Conservation (phyloP, 1,140 invertebrate genomes). For the Drosophila azteca region DNA sequence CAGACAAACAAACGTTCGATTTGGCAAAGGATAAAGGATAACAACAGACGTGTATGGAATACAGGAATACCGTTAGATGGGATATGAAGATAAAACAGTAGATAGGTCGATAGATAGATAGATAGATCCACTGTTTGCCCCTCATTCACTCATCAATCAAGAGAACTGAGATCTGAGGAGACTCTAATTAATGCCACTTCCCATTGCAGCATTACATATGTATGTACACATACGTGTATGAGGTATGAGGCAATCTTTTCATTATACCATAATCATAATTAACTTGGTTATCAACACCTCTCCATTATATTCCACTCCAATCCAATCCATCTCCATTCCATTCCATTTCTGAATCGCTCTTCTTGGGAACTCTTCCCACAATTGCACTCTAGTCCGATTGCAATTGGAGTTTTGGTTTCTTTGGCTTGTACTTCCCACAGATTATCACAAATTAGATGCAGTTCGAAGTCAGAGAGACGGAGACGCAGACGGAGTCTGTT, state of each 20-base stretch:
- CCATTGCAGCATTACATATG: conserved; percentile 30
- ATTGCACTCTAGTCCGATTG: conserved; percentile 34
- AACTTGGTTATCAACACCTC: conserved; percentile 31
- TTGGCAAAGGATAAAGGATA: background rate
- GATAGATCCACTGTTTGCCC: no score
- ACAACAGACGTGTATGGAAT: no score
- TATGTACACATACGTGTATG: no score
- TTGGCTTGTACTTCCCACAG: conserved; percentile 66
- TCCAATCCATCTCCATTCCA: background rate
- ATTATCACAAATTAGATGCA: conserved; percentile 80
- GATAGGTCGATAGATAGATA: no score
- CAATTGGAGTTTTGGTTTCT: conserved; percentile 17
- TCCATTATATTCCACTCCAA: no score
- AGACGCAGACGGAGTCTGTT: conserved; percentile 7
- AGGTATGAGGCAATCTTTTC: conserved; percentile 15
- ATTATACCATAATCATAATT: conserved; percentile 42
- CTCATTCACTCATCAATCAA: no score
- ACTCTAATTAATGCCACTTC: conserved; percentile 22
- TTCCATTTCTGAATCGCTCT: conserved; percentile 6
- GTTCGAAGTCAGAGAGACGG: conserved; percentile 30
- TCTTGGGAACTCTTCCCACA: conserved; percentile 47
- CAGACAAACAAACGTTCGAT: background rate
- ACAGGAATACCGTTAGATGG: no score
- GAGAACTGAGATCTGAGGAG: no score
- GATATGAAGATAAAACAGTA: no score